These are phyloP conservation scores for Campylomormyrus numenius DNA, from an alignment of 2,113 vertebrate genomes.

Conservation along the genomic window DNA sequence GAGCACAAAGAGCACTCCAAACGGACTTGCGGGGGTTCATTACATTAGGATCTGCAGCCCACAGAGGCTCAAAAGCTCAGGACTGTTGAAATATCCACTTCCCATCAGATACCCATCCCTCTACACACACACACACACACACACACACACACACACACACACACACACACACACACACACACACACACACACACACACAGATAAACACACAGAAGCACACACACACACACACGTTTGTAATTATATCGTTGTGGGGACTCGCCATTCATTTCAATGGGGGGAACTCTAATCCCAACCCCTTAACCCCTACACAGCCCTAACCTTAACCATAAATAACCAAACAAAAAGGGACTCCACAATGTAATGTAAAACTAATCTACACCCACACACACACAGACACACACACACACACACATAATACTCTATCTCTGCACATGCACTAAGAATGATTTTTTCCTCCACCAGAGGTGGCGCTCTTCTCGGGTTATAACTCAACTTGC, in stretches of 20 bases:
- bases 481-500: not conserved
- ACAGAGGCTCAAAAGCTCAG: not conserved
- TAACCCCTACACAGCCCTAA: too few species aligned
- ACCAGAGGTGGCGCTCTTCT: not conserved
- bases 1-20: not conserved
- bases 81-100: conserved; percentile 9
- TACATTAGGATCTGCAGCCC: not conserved
- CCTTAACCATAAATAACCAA: too few species aligned
- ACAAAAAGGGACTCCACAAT: too few species aligned
- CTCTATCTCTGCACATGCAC: not conserved
- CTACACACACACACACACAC: not conserved
- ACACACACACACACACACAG: not conserved
- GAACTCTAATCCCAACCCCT: not conserved
- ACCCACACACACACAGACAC: too few species aligned
- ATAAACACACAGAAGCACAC: not conserved
- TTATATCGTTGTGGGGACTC: too few species aligned
- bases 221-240: not conserved
- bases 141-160: too few species aligned
- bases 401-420: too few species aligned
- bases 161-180: not conserved
- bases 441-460: too few species aligned
- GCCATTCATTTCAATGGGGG: too few species aligned
- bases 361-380: too few species aligned
- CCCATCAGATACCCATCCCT: conserved; percentile 10
- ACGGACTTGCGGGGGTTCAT: not conserved